phyloP scores from a whole-genome alignment of 2,113 vertebrate genomes.

The Tachycineta bicolor region DNA sequence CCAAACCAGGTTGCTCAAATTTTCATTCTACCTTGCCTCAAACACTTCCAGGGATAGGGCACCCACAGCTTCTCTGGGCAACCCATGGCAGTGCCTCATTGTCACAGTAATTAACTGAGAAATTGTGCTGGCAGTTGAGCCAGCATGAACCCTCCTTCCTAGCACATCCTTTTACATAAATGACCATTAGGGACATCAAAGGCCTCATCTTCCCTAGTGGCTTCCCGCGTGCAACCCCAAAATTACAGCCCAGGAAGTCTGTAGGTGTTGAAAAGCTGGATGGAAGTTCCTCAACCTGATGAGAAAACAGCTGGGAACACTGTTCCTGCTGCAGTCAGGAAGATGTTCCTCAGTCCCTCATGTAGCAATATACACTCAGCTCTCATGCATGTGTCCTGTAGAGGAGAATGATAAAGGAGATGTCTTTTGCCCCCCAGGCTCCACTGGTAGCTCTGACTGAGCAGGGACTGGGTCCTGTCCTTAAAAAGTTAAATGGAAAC shows the following conservation, averaged over 20 bases:
- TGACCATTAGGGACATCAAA: background rate
- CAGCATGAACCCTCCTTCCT: accelerated
- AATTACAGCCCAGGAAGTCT: background rate
- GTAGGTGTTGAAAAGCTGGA: background rate
- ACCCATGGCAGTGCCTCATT: background rate
- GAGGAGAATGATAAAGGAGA: background rate
- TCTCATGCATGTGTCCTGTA: background rate
- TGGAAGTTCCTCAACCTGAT: background rate
- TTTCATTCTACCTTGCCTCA: background rate
- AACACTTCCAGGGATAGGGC: background rate
- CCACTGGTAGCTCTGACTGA: background rate
- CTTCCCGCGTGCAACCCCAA: background rate
- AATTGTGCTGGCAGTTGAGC: background rate
- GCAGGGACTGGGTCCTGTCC: background rate
- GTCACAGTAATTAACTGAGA: background rate
- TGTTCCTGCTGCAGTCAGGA: background rate
- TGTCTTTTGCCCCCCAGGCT: background rate
- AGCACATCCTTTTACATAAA: background rate
- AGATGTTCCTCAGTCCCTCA: background rate
- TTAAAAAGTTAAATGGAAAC: background rate
- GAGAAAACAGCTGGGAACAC: background rate
- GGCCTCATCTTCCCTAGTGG: background rate
- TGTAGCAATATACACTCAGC: background rate
- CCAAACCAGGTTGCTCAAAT: background rate
- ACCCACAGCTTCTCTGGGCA: background rate